Conservation (phyloP, 2,888 invertebrate genomes). For the Sepioteuthis lessoniana region DNA sequence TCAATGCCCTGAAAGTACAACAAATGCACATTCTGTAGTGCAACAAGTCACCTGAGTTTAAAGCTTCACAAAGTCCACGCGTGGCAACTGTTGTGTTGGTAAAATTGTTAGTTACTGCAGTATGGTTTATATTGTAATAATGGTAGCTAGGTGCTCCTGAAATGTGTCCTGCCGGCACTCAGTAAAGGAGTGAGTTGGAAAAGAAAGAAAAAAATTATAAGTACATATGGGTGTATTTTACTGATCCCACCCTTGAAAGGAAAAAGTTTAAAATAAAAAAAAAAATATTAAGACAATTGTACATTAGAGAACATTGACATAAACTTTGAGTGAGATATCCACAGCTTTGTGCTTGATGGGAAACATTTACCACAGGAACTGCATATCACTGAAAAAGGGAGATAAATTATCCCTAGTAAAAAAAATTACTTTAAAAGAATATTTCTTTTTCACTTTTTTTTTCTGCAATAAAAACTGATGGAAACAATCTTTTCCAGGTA, state of each 20-base stretch:
- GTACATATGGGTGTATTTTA: background rate
- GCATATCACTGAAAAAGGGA: constrained; percentile 33
- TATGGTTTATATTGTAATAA: background rate
- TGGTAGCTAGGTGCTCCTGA: constrained; percentile 33
- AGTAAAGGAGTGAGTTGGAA: background rate
- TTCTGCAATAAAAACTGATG: constrained; percentile 17
- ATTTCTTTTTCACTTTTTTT: background rate
- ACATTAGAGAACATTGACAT: background rate
- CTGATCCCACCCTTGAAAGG: background rate
- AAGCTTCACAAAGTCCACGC: constrained; percentile 33
- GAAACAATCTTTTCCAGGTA: constrained; percentile 33
- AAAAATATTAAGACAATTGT: background rate
- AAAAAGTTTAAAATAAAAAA: background rate
- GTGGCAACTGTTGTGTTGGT: constrained; percentile 33
- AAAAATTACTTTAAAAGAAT: background rate
- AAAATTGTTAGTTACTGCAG: background rate
- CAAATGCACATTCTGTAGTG: constrained; percentile 6
- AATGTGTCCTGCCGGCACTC: constrained; percentile 33
- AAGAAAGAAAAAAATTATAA: background rate
- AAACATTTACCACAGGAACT: constrained; percentile 13
- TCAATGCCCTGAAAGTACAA: constrained; percentile 6
- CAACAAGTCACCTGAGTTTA: constrained; percentile 33
- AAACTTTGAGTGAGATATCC: constrained; percentile 33
- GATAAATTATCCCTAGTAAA: background rate
- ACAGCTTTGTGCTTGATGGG: constrained; percentile 33